These are phyloP conservation scores for Coenonympha arcania DNA, from an alignment of 2,888 invertebrate species.

Conservation along the genomic window DNA sequence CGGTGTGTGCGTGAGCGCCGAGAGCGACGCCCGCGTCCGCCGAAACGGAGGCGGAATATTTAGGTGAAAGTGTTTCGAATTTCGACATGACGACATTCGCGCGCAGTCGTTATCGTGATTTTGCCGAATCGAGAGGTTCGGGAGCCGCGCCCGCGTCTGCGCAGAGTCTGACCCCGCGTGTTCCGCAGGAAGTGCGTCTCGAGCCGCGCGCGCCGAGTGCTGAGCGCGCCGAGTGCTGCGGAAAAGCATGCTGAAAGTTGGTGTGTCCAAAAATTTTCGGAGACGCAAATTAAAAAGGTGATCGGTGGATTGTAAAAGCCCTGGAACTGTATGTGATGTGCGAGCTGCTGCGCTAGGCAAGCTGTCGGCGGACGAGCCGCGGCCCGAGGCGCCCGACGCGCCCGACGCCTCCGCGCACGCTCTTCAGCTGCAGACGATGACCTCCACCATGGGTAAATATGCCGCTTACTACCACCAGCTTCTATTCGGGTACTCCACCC, in stretches of 20 bases:
- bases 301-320: constrained; percentile 52
- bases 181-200: constrained; percentile 56
- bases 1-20: constrained; percentile 71
- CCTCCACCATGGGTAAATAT: constrained; percentile 71
- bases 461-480: not conserved
- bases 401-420: constrained; percentile 60
- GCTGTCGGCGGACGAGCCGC: constrained; percentile 64
- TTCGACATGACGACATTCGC: constrained; percentile 75
- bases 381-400: constrained; percentile 67
- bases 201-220: constrained; percentile 53
- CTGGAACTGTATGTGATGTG: constrained; percentile 63
- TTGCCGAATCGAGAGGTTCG: constrained; percentile 73
- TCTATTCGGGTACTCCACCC: not conserved
- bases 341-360: constrained; percentile 52
- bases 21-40: constrained; percentile 74
- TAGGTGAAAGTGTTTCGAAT: constrained; percentile 76
- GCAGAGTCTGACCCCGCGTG: constrained; percentile 40
- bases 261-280: constrained; percentile 57
- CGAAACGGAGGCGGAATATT: constrained; percentile 74
- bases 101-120: constrained; percentile 75
- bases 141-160: constrained; percentile 49
- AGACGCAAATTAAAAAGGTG: constrained; percentile 68
- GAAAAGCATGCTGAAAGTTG: constrained; percentile 65
- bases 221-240: constrained; percentile 53
- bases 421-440: constrained; percentile 67